These are phyloP conservation scores for Machaerirhynchus nigripectus DNA, from an alignment of 2,113 vertebrate species.

Conservation along the genomic window DNA sequence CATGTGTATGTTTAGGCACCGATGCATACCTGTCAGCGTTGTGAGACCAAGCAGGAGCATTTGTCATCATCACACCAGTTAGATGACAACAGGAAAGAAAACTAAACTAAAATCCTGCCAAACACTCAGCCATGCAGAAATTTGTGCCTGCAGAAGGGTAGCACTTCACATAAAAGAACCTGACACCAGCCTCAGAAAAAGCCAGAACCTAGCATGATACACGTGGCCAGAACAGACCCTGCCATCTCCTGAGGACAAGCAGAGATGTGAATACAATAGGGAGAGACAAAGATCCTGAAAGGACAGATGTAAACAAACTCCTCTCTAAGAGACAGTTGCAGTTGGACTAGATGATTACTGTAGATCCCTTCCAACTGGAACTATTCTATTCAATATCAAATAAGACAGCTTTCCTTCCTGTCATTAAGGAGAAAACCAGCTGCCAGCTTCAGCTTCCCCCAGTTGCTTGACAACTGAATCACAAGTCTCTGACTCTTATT, in stretches of 20 bases:
- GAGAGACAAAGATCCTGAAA: not conserved
- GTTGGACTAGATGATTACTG: not conserved
- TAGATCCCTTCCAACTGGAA: not conserved
- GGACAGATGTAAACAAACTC: not conserved
- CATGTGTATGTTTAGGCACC: not conserved
- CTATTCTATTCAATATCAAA: not conserved
- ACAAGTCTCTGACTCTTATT: not conserved
- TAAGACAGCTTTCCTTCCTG: not conserved
- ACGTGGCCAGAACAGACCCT: not conserved
- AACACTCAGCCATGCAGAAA: not conserved
- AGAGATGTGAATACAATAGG: not conserved
- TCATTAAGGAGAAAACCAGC: not conserved
- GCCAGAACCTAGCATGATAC: not conserved
- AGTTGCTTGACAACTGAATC: not conserved
- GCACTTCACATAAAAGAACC: not conserved
- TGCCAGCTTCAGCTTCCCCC: not conserved
- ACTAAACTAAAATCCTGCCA: not conserved
- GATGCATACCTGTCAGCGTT: not conserved
- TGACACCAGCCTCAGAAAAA: not conserved
- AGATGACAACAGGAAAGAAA: not conserved
- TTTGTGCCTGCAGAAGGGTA: not conserved
- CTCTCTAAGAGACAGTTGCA: not conserved
- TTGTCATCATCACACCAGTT: not conserved
- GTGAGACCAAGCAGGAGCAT: not conserved
- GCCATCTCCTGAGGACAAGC: not conserved